A percentile compares a stretch with the other conserved stretches of the same genome.
phyloP scores from a whole-genome alignment of 2,797 vertebrate genomes.

The Oreochromis grahami region DNA sequence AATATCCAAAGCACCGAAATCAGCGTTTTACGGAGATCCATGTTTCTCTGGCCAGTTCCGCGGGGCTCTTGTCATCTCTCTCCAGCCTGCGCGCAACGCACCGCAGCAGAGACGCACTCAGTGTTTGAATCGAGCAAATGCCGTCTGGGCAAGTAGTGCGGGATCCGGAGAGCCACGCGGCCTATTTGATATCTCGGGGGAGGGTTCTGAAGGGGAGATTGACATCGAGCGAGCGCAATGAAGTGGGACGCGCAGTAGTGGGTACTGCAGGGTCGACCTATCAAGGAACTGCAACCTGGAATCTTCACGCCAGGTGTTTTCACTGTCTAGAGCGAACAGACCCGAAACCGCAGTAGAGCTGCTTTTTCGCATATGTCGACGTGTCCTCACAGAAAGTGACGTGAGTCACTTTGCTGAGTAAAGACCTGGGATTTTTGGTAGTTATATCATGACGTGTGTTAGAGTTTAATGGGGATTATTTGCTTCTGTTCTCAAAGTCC shows the following conservation, averaged over 20 bases:
- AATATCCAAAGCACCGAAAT: conserved; percentile 76
- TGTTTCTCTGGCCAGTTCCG: conserved; percentile 68
- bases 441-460: neutral
- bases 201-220: conserved; percentile 54
- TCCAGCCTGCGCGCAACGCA: conserved; percentile 67
- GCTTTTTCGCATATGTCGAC: neutral
- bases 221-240: conserved; percentile 61
- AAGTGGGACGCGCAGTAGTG: neutral
- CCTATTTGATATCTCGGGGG: conserved; percentile 72
- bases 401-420: neutral
- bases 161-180: conserved; percentile 3
- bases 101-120: conserved; percentile 53
- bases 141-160: conserved; percentile 58
- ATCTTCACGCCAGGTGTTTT: conserved; percentile 50
- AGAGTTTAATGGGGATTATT: neutral
- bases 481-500: neutral
- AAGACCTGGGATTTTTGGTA: neutral
- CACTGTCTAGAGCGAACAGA: neutral
- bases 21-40: conserved; percentile 74
- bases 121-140: conserved; percentile 6
- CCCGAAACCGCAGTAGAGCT: neutral
- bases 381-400: neutral
- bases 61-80: conserved; percentile 77
- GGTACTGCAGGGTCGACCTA: conserved; percentile 49
- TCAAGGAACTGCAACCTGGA: conserved; percentile 27